Base-by-base conservation (phyloP, 2,888 invertebrate species). In the Rhogogaster chlorosoma region DNA sequence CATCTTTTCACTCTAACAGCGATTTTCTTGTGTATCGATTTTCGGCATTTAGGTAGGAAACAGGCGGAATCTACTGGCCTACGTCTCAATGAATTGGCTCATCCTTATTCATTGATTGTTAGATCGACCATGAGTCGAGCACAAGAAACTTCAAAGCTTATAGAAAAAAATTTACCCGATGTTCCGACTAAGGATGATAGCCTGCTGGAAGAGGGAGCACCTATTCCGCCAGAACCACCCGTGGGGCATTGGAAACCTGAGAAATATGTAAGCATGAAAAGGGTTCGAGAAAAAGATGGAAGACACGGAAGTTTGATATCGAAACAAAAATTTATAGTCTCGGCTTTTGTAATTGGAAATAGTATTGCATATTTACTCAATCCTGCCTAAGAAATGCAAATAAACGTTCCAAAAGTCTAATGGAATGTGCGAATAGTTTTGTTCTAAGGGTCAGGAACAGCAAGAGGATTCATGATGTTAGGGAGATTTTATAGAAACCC, bases 91-190 rank as follows among this genome's bases (percentile, higher is more conserved):
- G 95, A 96, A 61, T 94, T 99, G 38, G 95, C 95, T 88, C 95
- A 98, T 75, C 97, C 97, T 75, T 99, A 97, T 95, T 96, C 97
- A 64, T 93, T 95, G 36, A 94, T 99, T 32, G 95, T 98, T 1
- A 96, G 96, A 87, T 99, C 99, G 0, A 99, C 99, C 0, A 98
- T 99, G 99, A 96, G 96, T 0, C 94, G 99, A 87, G 99, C 99
- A 0, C 96, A 96, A 88, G 98, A 99, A 93, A 99, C 99, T 0
- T 97, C 98, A 0, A 94, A 95, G 15, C 96, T 99, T 49, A 98
- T 99, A 87, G 95, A 96, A 42, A 95, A 96, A 89, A 95, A 95
- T 89, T 94, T 99, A 73, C 95, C 94, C 7, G 93, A 94, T 77
- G 93, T 96, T 77, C 91, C 95, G 4, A 94, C 96, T 0, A 94